A percentile compares a stretch with the other conserved stretches of the same genome.
Evolutionary conservation across 2,888 invertebrate genomes (phyloP).

Genomic region (Agrotis clavis): DNA sequence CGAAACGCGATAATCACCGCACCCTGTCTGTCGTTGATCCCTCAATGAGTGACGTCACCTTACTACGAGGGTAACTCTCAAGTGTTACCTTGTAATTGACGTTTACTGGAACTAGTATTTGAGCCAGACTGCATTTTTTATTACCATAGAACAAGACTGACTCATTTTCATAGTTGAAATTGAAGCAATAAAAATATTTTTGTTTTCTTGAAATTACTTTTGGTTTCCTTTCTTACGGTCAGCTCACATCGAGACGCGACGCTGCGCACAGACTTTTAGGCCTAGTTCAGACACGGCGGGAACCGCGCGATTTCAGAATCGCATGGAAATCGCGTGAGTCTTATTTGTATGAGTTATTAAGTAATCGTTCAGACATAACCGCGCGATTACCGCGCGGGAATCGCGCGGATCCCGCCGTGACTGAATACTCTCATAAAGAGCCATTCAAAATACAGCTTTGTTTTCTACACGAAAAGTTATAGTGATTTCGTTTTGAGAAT

Average conservation of each 20-base stretch:
- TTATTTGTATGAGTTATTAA: too few species aligned
- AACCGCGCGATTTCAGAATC: too few species aligned
- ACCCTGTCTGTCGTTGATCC: constrained; percentile 67
- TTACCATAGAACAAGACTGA: not conserved
- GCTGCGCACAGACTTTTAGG: not conserved
- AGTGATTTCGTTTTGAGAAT: too few species aligned
- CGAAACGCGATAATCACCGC: constrained; percentile 63
- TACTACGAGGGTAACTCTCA: constrained; percentile 19
- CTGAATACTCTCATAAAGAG: too few species aligned
- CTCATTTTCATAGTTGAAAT: not conserved
- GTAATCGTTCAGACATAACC: too few species aligned
- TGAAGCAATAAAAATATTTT: not conserved
- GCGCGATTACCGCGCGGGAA: too few species aligned
- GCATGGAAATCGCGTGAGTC: too few species aligned
- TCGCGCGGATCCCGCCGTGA: too few species aligned
- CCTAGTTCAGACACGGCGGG: too few species aligned
- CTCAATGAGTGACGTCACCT: constrained; percentile 79
- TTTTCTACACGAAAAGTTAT: too few species aligned
- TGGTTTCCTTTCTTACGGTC: not conserved
- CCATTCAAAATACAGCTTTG: too few species aligned
- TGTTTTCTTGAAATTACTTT: not conserved
- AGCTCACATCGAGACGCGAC: constrained; percentile 23
- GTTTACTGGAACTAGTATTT: not conserved
- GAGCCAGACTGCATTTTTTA: not conserved
- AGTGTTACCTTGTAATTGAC: constrained; percentile 4